phyloP scores from a whole-genome alignment of 2,113 vertebrate genomes.

The Calyptomena viridis region DNA sequence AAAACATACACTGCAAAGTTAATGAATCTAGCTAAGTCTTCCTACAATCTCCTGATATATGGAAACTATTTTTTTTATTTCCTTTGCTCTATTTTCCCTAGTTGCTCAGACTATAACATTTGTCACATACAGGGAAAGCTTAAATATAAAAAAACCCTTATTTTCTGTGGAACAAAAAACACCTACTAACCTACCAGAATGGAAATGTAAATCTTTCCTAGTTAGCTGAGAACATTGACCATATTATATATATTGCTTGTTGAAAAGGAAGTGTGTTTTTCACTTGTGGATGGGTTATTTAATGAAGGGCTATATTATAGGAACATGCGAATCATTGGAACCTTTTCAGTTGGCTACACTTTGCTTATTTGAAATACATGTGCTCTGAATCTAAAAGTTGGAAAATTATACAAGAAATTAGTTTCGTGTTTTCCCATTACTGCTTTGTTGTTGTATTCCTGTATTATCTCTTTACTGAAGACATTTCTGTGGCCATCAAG shows the following conservation, averaged over 20 bases:
- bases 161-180: conserved; percentile 64
- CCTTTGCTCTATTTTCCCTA: conserved; percentile 39
- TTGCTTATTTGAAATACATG: conserved; percentile 63
- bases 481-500: background rate
- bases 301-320: conserved; percentile 68
- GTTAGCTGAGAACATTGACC: conserved; percentile 49
- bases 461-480: conserved; percentile 4
- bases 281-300: conserved; percentile 57
- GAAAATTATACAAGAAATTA: conserved; percentile 59
- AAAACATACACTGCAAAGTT: background rate
- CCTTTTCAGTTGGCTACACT: conserved; percentile 53
- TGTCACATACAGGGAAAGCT: conserved; percentile 30
- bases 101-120: conserved; percentile 38
- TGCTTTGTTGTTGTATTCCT: conserved; percentile 9
- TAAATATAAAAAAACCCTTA: conserved; percentile 7
- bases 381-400: conserved; percentile 58
- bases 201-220: conserved; percentile 71
- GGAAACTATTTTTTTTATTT: conserved; percentile 22
- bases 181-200: conserved; percentile 52
- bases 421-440: conserved; percentile 21
- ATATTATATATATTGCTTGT: conserved; percentile 60
- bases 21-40: background rate
- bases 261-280: conserved; percentile 68
- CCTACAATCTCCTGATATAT: background rate
- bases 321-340: conserved; percentile 64